phyloP scores from a whole-genome alignment of 35 echinoderm and acorn worm species.

The Lytechinus pictus region DNA sequence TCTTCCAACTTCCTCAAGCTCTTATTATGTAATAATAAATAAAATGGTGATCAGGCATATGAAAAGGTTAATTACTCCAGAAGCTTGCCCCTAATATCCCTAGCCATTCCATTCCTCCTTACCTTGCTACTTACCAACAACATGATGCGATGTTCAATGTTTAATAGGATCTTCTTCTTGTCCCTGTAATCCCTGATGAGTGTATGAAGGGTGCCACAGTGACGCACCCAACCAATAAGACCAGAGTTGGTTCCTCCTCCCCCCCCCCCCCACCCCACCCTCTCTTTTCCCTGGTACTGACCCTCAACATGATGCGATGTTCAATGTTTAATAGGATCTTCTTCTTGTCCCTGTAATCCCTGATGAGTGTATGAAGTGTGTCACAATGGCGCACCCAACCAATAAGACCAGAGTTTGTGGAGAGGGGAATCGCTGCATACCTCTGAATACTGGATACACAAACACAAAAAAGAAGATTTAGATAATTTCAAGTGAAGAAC shows the following conservation, averaged over 20 bases:
- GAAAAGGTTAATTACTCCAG: too few relatives aligned
- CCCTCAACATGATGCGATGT: slow-evolving; percentile 97
- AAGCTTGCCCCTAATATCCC: neutral
- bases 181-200: slow-evolving; percentile 98
- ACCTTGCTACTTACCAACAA: slow-evolving; percentile 43
- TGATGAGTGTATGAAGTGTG: slow-evolving; percentile 94
- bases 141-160: slow-evolving; percentile 73
- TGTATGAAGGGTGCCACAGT: slow-evolving; percentile 93
- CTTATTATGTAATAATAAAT: too few relatives aligned
- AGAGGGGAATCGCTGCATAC: slow-evolving; percentile 92
- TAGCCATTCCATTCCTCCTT: neutral
- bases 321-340: slow-evolving; percentile 97
- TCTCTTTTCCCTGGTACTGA: slow-evolving; percentile 22
- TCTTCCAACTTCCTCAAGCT: too few relatives aligned
- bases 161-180: slow-evolving; percentile 57
- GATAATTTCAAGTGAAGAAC: too few relatives aligned
- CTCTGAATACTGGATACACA: slow-evolving; percentile 76
- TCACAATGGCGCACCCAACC: slow-evolving; percentile 97
- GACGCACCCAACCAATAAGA: slow-evolving; percentile 91
- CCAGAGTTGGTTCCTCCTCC: slow-evolving; percentile 41
- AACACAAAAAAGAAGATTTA: neutral
- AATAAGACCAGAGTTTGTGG: slow-evolving; percentile 95
- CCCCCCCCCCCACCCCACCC: neutral
- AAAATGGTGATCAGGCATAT: too few relatives aligned
- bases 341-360: slow-evolving; percentile 98